phyloP scores from a whole-genome alignment of 2,113 vertebrate genomes.

The Phylloscopus trochiloides region DNA sequence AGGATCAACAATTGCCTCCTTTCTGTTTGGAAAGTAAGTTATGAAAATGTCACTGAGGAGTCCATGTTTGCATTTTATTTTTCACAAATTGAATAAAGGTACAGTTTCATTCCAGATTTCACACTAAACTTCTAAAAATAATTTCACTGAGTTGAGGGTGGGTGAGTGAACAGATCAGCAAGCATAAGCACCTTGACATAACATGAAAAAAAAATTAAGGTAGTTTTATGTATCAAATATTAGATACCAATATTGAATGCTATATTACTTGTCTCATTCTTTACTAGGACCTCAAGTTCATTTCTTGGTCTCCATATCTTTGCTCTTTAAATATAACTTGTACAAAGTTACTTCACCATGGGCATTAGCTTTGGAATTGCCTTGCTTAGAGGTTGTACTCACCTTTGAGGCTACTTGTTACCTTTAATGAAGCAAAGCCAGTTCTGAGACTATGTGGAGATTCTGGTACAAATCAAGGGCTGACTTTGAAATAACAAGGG shows the following conservation, averaged over 20 bases:
- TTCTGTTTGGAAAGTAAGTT: not conserved
- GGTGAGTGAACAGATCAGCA: not conserved
- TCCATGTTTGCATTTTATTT: not conserved
- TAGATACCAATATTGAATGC: not conserved
- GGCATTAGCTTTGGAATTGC: not conserved
- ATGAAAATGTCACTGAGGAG: not conserved
- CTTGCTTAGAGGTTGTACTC: not conserved
- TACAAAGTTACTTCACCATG: not conserved
- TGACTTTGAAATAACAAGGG: not conserved
- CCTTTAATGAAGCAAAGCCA: not conserved
- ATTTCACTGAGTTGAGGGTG: not conserved
- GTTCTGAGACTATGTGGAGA: not conserved
- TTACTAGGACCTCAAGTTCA: not conserved
- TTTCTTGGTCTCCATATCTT: not conserved
- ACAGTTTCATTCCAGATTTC: not conserved
- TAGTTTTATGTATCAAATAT: not conserved
- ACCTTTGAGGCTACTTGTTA: not conserved
- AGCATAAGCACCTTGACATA: not conserved
- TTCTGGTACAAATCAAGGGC: not conserved
- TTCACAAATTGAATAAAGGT: not conserved
- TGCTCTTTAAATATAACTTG: not conserved
- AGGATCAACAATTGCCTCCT: not conserved
- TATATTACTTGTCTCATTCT: not conserved
- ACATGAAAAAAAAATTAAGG: not conserved
- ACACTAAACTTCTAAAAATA: not conserved